Evolutionary conservation across 1,140 invertebrate genomes (phyloP).

Genomic region (Anagrus nilaparvatae): DNA sequence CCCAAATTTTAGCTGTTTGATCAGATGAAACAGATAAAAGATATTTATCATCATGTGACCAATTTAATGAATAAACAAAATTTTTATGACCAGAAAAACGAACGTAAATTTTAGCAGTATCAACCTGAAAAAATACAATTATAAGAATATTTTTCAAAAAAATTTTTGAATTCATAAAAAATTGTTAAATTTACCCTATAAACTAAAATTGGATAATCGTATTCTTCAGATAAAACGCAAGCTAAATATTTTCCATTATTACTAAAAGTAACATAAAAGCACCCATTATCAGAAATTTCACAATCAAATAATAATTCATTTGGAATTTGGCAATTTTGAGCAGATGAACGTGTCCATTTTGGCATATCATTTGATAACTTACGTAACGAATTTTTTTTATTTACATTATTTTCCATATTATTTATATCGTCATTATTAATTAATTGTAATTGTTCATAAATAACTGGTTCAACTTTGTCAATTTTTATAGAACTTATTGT

Average conservation of each 20-base stretch:
- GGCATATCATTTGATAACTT: no score
- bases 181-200: constrained; percentile 37
- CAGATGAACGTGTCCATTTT: constrained; percentile 46
- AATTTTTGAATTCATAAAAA: no score
- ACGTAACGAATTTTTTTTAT: no score
- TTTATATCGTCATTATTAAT: no score
- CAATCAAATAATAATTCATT: constrained; percentile 40
- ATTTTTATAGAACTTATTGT: constrained; percentile 28
- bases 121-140: constrained; percentile 20
- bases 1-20: constrained; percentile 50
- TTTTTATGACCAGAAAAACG: constrained; percentile 45
- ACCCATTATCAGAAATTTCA: constrained; percentile 38
- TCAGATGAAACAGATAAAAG: constrained; percentile 53
- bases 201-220: constrained; percentile 36
- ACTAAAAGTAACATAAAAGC: constrained; percentile 41
- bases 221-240: constrained; percentile 41
- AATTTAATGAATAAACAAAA: constrained; percentile 52
- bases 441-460: constrained; percentile 30
- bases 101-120: constrained; percentile 25
- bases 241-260: constrained; percentile 45
- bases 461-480: constrained; percentile 31
- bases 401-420: no score
- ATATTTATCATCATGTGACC: constrained; percentile 46
- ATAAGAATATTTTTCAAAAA: not conserved
- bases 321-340: constrained; percentile 52